Evolutionary conservation across 2,113 vertebrate species (phyloP), one percentile per base, ranked within the genome.

Genomic region (Pygoscelis adeliae): DNA sequence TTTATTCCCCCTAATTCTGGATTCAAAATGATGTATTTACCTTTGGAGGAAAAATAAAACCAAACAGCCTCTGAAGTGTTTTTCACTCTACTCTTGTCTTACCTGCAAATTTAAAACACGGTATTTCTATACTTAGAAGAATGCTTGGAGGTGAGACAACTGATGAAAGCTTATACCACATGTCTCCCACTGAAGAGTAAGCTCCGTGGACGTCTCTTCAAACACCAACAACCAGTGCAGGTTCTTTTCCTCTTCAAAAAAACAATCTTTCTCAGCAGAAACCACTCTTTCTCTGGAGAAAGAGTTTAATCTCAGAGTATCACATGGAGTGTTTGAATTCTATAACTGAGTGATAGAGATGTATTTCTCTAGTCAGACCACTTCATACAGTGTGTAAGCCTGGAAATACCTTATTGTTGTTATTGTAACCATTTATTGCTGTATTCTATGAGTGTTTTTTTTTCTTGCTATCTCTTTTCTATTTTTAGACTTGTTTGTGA

Each of bases 1-100:
- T 3, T 56, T 55, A 40, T 3, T 0, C 2, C 3, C 3, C 1
- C 16, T 27, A 20, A 20, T 70, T 80, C 30, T 38, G 6, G 49
- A 65, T 80, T 88, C 26, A 67, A 55, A 94, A 67, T n/a, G 12
- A 49, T 7, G 3, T 21, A 27, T 62, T 73, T 56, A 32, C 66
- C 25, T 40, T 50, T 4, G 3, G 40, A 6, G 4, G 1, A 2
- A 38, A 1, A 44, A 62, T 34, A 21, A 42, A 42, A 42, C 5
- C 12, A 42, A 42, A 42, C 38, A 38, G 2, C 5, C 3, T 92
- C 15, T n/a, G 10, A 71, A 49, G 11, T 30, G 4, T 13, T 62
- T 92, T 88, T 65, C 36, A 20, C 8, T 81, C 20, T 56, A 34
- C 2, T 47, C 7, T 69, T 40, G 3, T 63, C 23, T 76, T 50